A percentile compares a stretch with the other conserved stretches of the same genome.
phyloP scores from a whole-genome alignment of 2,113 vertebrate genomes.

The Passerina amoena region DNA sequence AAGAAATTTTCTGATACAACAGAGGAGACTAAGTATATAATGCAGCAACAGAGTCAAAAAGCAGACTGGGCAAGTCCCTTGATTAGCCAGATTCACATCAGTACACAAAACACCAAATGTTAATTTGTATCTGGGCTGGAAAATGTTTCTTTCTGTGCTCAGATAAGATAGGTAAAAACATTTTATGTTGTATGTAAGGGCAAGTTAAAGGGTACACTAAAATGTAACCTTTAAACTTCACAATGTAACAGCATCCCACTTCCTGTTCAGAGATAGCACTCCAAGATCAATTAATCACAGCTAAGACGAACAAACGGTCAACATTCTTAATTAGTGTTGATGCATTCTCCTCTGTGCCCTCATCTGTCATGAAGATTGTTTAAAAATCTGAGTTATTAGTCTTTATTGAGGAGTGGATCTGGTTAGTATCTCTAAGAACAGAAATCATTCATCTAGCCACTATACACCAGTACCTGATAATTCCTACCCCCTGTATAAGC shows the following conservation, averaged over 20 bases:
- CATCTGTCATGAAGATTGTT: conserved; percentile 89
- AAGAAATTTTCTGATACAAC: neutral
- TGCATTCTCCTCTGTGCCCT: conserved; percentile 80
- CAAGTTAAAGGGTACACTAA: conserved; percentile 82
- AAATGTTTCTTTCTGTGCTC: conserved; percentile 11
- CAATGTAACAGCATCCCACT: conserved; percentile 83
- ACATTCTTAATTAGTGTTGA: conserved; percentile 85
- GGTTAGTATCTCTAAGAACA: conserved; percentile 87
- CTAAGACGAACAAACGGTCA: conserved; percentile 78
- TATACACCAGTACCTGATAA: conserved; percentile 74
- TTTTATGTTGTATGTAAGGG: conserved; percentile 61
- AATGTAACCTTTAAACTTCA: conserved; percentile 85
- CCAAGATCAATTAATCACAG: conserved; percentile 84
- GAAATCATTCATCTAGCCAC: conserved; percentile 78
- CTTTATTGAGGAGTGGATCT: conserved; percentile 88
- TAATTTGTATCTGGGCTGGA: neutral
- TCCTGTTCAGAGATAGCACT: conserved; percentile 86
- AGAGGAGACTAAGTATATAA: neutral
- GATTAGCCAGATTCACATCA: neutral
- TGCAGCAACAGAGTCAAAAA: neutral
- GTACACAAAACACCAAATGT: neutral
- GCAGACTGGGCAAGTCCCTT: neutral
- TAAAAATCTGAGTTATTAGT: conserved; percentile 94
- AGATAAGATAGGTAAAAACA: conserved; percentile 57
- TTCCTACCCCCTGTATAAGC: conserved; percentile 72